These are phyloP conservation scores for Uria aalge DNA, from an alignment of 2,113 vertebrate species.

Conservation along the genomic window DNA sequence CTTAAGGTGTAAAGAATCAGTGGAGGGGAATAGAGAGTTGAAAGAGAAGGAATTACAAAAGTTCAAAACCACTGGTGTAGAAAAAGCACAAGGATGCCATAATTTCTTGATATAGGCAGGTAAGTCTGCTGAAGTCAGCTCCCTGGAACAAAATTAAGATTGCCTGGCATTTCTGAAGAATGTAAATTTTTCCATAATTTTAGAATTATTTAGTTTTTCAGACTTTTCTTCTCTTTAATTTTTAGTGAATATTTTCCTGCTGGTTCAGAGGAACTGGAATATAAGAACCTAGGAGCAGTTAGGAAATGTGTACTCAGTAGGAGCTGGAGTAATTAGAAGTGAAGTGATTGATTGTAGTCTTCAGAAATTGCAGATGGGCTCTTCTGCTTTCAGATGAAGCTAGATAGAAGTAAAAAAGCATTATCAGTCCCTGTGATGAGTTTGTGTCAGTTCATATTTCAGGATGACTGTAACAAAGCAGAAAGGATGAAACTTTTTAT, in stretches of 20 bases:
- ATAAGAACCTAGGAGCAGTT: not conserved
- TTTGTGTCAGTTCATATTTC: not conserved
- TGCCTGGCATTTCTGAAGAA: not conserved
- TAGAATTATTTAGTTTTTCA: not conserved
- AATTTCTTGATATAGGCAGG: not conserved
- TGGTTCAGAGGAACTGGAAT: not conserved
- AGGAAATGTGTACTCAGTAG: not conserved
- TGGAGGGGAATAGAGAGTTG: conserved; percentile 38
- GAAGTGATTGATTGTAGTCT: not conserved
- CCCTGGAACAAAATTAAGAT: not conserved
- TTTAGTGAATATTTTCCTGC: not conserved
- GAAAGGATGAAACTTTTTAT: not conserved
- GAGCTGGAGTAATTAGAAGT: not conserved
- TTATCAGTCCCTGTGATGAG: not conserved
- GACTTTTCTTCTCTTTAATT: not conserved
- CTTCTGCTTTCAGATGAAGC: not conserved
- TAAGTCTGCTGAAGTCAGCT: not conserved
- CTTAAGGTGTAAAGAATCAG: conserved; percentile 37
- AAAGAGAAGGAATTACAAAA: conserved; percentile 23
- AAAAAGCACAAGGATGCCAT: conserved; percentile 1
- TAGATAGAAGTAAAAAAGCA: not conserved
- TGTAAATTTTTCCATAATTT: not conserved
- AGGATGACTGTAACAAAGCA: not conserved
- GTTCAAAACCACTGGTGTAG: conserved; percentile 22
- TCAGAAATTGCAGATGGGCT: not conserved